Percentiles rank a stretch among this genome's conserved stretches.
These are phyloP conservation scores for Caenorhabditis wallacei DNA, from an alignment of 2,888 invertebrate species.

Conservation along the genomic window DNA sequence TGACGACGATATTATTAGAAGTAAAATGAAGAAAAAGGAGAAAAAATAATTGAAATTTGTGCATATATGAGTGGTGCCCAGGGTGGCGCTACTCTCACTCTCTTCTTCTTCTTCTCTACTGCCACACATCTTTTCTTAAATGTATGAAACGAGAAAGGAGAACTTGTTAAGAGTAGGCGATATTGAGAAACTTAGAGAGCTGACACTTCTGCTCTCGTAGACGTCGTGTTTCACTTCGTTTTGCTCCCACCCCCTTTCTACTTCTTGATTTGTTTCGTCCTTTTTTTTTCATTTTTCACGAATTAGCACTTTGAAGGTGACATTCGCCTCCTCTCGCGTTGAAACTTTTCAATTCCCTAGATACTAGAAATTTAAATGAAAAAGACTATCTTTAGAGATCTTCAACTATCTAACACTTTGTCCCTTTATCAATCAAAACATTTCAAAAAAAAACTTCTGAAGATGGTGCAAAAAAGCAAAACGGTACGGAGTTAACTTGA, in stretches of 20 bases:
- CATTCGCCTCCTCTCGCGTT: constrained; percentile 1
- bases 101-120: constrained; percentile 1
- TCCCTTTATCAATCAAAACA: constrained; percentile 52
- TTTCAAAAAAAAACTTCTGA: constrained; percentile 12
- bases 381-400: constrained; percentile 13
- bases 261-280: constrained; percentile 61
- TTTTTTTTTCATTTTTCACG: constrained; percentile 27
- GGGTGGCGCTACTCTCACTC: constrained; percentile 52
- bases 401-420: constrained; percentile 10
- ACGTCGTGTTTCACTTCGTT: constrained; percentile 65
- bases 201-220: constrained; percentile 48
- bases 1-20: constrained; percentile 19
- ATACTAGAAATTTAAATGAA: neutral
- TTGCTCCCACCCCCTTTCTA: constrained; percentile 37
- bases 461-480: constrained; percentile 16
- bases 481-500: constrained; percentile 37
- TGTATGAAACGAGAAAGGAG: constrained; percentile 55
- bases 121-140: constrained; percentile 59
- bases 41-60: constrained; percentile 63
- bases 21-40: constrained; percentile 9
- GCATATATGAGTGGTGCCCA: constrained; percentile 61
- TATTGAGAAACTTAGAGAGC: constrained; percentile 51
- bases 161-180: constrained; percentile 48
- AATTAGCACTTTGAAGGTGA: constrained; percentile 30
- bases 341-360: constrained; percentile 5